Evolutionary conservation across 2,888 invertebrate species (phyloP), one percentile per base, ranked within the genome.

Genomic region (Pinctada fucata): DNA sequence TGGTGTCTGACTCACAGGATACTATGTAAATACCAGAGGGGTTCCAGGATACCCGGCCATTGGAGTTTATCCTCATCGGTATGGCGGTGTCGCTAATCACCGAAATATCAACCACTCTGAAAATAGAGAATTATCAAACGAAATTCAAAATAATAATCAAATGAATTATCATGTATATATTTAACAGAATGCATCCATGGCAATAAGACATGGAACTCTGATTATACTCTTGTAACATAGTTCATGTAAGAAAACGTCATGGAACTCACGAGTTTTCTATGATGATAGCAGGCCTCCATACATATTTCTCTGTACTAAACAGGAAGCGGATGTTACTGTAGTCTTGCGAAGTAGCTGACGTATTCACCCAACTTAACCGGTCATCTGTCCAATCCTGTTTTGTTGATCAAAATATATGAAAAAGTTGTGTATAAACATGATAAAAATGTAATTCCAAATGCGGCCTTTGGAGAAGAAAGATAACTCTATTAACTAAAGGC

Each of bases 1-100:
- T 83, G 10, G 81, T 80, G 51, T 81, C 79, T 2, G 76, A 77
- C 45, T 82, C 79, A 70, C 84, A 84, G 68, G 82, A 78, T 2
- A 83, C 83, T 2, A 71, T 74, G 69, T 75, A 83, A 31, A 84
- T 79, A 13, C 83, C 84, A 58, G 82, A 78, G 2, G 79, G 79
- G 48, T 76, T 79, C 82, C 84, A 84, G 3, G 8, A 47, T 0
- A 83, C 75, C 2, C 6, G 49, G 2, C 84, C 84, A 31, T n/a
- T 52, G 0, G 65, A 69, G 10, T 13, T 68, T 1, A 84, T 77
- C 16, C 83, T 72, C 78, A 84, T 78, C 3, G 81, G 82, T 3
- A 79, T 77, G 16, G 78, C 76, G n/a, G 79, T 80, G 63, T 79
- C 78, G 47, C 81, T 78, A 13, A 84, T 80, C 5, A 84, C 81